Base-by-base conservation (phyloP, 2,797 vertebrate genomes). In the Sebastes trivittatus region DNA sequence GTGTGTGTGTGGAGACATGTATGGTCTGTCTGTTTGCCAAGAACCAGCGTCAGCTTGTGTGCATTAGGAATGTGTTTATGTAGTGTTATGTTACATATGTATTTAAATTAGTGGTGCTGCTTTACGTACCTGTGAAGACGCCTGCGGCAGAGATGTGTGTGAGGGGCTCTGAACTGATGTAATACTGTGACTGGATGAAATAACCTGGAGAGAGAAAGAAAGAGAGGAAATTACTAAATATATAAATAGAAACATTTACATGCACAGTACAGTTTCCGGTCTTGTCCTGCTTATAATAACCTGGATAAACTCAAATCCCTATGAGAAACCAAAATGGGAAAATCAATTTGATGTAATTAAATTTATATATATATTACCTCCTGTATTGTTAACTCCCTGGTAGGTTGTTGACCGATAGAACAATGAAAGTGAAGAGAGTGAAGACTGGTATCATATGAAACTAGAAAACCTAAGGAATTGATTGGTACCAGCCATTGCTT, bases 51-150 rank as follows among this genome's bases (percentile, higher is more conserved):
- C 10, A 46, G 52, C 10, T 58, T 70, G 27, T n/a, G 22, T 49
- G 23, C 22, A 74, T 36, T 54, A 30, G 5, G 20, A 61, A 70
- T 59, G 36, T 67, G 16, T 67, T 71, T 46, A 69, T 52, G 22
- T 56, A 59, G 63, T 64, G 8, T 9, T 69, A 25, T 67, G 6
- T 32, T 54, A 3, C 6, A 38, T 56, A n/a, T 61, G 9, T 52
- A 49, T 5, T 63, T 34, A 20, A 71, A 18, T 55, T n/a, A n/a
- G 55, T n/a, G 22, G 36, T 36, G 34, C 22, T 38, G 11, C 55
- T 29, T 72, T 5, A 46, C 23, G 11, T 96, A 98, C 98, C 97
- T 98, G 97, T 90, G 96, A 90, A 83, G 95, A 72, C 10, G 93
- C 91, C 80, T 96, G 97, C 79, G 95, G 93, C 88, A 95, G 80